These are phyloP conservation scores for Microvelia longipes DNA, from an alignment of 1,140 invertebrate species.

Conservation along the genomic window DNA sequence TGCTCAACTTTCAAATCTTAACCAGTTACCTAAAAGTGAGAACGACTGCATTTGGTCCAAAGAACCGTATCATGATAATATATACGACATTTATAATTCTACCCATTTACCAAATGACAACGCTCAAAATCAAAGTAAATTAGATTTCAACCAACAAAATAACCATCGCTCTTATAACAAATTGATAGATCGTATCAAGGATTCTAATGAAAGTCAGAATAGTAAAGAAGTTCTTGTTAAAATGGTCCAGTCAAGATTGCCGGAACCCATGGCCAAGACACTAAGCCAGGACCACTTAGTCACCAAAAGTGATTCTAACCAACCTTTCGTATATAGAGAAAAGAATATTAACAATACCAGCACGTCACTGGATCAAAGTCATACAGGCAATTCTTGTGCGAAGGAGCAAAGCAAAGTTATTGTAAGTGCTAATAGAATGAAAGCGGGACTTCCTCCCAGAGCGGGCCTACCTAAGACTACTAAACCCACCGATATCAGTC, in stretches of 20 bases:
- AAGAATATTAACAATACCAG: background rate
- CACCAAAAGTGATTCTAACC: slow-evolving; percentile 5
- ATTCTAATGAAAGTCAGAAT: slow-evolving; percentile 1
- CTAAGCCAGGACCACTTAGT: slow-evolving; percentile 25
- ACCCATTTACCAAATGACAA: slow-evolving; percentile 17
- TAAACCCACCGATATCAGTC: background rate
- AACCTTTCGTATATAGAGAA: background rate
- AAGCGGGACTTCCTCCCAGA: background rate
- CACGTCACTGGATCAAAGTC: background rate
- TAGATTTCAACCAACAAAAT: background rate
- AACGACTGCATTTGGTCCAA: slow-evolving; percentile 24
- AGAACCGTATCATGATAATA: slow-evolving; percentile 25
- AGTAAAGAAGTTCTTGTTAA: slow-evolving; percentile 1
- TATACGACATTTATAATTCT: slow-evolving; percentile 26
- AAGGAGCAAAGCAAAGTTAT: background rate
- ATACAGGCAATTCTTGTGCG: background rate
- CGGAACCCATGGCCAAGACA: slow-evolving; percentile 13
- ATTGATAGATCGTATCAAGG: background rate
- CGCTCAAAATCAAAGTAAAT: background rate
- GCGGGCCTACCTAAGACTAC: background rate
- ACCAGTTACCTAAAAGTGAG: slow-evolving; percentile 3
- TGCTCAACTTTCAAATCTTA: slow-evolving; percentile 4
- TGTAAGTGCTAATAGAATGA: background rate
- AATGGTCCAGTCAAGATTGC: background rate
- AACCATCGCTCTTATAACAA: background rate